Conservation (phyloP, 1,140 invertebrate species). For the Trachymyrmex cornetzi region DNA sequence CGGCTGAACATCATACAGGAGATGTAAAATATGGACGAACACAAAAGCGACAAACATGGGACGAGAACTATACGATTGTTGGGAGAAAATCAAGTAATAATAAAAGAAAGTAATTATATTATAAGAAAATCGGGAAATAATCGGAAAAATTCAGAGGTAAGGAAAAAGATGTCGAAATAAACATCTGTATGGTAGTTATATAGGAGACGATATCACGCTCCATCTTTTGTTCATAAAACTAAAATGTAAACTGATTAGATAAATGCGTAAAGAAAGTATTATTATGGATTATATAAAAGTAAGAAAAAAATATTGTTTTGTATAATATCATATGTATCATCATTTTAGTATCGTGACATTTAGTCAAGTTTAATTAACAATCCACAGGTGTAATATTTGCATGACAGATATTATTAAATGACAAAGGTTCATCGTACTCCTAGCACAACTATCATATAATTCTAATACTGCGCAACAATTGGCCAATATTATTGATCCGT, state of each 20-base stretch:
- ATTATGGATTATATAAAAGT: background rate
- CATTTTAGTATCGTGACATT: background rate
- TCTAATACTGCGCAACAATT: conserved; percentile 85
- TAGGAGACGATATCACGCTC: conserved; percentile 14
- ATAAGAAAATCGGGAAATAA: conserved; percentile 7
- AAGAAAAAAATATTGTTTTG: background rate
- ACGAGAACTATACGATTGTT: conserved; percentile 62
- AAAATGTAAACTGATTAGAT: background rate
- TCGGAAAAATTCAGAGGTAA: conserved; percentile 15
- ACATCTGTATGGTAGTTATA: conserved; percentile 50
- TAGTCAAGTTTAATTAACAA: conserved; percentile 8
- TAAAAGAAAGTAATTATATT: background rate
- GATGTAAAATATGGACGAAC: conserved; percentile 83
- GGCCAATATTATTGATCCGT: conserved; percentile 80
- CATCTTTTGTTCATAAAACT: background rate
- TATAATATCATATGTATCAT: background rate
- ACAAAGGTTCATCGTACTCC: conserved; percentile 21
- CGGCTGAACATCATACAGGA: conserved; percentile 83
- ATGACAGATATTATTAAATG: conserved; percentile 12
- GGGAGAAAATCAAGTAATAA: conserved; percentile 42
- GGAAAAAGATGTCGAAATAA: conserved; percentile 31
- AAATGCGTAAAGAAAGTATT: background rate
- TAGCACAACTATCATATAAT: conserved; percentile 60
- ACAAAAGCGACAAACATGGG: conserved; percentile 86
- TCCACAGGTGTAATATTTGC: background rate